phyloP scores from a whole-genome alignment of 2,113 vertebrate genomes.

The Gymnarchus niloticus region DNA sequence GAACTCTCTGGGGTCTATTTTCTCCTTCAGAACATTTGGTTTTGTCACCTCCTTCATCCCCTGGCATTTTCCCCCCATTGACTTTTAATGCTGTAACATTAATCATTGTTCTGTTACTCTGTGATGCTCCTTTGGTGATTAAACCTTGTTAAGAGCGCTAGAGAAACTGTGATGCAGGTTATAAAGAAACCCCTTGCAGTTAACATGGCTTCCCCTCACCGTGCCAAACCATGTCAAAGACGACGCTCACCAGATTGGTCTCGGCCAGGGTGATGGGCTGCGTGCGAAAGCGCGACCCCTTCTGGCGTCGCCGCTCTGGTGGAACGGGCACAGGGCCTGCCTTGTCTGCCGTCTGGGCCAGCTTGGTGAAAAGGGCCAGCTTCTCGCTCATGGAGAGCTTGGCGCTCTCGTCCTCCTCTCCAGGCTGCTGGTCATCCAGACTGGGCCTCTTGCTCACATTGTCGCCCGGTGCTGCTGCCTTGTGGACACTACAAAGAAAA shows the following conservation, averaged over 20 bases:
- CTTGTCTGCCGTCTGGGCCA: slow-evolving; percentile 43
- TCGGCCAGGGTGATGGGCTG: slow-evolving; percentile 70
- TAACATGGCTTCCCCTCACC: no score
- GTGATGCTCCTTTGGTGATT: neutral
- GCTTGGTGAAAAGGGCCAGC: slow-evolving; percentile 67
- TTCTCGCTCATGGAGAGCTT: slow-evolving; percentile 67
- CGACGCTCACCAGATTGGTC: slow-evolving; percentile 55
- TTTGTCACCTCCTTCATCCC: neutral
- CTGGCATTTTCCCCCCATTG: neutral
- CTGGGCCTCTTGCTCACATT: slow-evolving; percentile 16
- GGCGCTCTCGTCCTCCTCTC: slow-evolving; percentile 55
- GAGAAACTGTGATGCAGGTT: no score
- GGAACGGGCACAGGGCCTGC: slow-evolving; percentile 12
- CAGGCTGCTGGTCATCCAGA: slow-evolving; percentile 6
- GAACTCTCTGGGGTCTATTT: neutral
- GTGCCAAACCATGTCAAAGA: neutral
- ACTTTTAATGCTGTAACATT: neutral
- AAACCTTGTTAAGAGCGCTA: no score
- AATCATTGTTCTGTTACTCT: neutral
- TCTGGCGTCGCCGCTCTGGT: slow-evolving; percentile 57
- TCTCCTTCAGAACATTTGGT: neutral
- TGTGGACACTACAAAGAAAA: slow-evolving; percentile 33
- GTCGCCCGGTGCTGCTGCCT: slow-evolving; percentile 35
- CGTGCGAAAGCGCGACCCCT: slow-evolving; percentile 63
- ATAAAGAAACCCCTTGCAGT: no score